Conservation (phyloP, 2,113 vertebrate species). For the Myxocyprinus asiaticus region DNA sequence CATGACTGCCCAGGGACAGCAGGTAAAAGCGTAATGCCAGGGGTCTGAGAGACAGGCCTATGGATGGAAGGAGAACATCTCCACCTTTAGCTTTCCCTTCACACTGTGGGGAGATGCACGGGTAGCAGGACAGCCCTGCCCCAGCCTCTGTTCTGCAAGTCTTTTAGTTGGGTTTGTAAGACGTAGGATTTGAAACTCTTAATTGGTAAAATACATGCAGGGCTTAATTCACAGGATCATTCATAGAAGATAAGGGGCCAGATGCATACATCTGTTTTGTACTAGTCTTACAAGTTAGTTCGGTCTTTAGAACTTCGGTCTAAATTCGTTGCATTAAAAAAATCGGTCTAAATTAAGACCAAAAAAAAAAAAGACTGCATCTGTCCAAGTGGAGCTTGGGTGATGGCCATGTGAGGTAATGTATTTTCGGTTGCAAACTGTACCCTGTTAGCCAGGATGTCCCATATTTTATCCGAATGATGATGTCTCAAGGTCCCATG, state of each 20-base stretch:
- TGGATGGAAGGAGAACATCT: conserved; percentile 49
- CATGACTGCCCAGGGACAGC: conserved; percentile 63
- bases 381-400: too few relatives aligned
- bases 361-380: too few relatives aligned
- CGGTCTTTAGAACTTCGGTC: too few relatives aligned
- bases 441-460: too few relatives aligned
- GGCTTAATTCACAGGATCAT: neutral
- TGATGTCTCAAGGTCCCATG: too few relatives aligned
- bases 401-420: too few relatives aligned
- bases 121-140: conserved; percentile 45
- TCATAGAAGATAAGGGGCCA: neutral
- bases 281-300: too few relatives aligned
- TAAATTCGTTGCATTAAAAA: too few relatives aligned
- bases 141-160: conserved; percentile 6
- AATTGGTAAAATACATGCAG: neutral
- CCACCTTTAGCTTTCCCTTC: conserved; percentile 27
- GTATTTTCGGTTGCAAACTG: too few relatives aligned
- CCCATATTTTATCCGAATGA: too few relatives aligned
- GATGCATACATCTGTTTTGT: too few relatives aligned
- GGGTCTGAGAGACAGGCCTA: conserved; percentile 27
- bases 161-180: neutral
- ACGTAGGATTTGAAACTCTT: neutral
- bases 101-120: conserved; percentile 40
- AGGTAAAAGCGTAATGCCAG: conserved; percentile 26
- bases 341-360: too few relatives aligned